Conservation (phyloP, 2,888 invertebrate genomes). For the Helicoverpa assulta region DNA sequence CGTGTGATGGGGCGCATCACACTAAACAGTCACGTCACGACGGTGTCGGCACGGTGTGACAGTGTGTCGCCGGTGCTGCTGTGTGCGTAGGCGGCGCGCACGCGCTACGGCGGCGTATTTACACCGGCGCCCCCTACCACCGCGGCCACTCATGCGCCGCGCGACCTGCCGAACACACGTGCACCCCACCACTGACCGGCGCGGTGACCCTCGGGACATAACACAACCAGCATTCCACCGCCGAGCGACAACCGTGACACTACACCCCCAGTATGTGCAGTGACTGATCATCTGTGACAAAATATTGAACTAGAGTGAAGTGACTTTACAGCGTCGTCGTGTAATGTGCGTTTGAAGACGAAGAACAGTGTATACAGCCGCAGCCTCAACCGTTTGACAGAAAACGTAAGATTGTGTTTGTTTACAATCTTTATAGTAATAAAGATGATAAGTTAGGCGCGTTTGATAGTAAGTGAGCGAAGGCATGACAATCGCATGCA, state of each 20-base stretch:
- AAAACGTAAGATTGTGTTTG: conserved; percentile 87
- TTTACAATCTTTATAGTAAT: conserved; percentile 65
- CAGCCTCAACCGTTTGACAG: conserved; percentile 87
- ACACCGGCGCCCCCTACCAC: conserved; percentile 89
- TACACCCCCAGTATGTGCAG: conserved; percentile 83
- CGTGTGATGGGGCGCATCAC: conserved; percentile 66
- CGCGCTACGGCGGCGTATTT: conserved; percentile 87
- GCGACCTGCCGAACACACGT: conserved; percentile 87
- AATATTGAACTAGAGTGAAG: conserved; percentile 77
- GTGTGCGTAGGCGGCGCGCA: conserved; percentile 84
- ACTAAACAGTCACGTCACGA: conserved; percentile 62
- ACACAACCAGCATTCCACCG: conserved; percentile 72
- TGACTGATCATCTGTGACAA: conserved; percentile 81
- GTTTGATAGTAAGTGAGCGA: conserved; percentile 61
- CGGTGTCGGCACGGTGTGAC: conserved; percentile 57
- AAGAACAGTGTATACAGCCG: conserved; percentile 81
- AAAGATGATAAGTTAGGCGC: conserved; percentile 48
- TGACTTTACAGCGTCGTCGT: conserved; percentile 79
- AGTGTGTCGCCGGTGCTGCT: conserved; percentile 63
- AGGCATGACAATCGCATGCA: conserved; percentile 66
- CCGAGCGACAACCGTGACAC: conserved; percentile 72
- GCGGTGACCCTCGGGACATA: conserved; percentile 76
- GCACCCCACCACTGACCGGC: conserved; percentile 80
- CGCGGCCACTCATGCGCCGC: conserved; percentile 88
- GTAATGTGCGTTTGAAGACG: conserved; percentile 85